Evolutionary conservation across 2,113 vertebrate genomes (phyloP).

Genomic region (Scartelaos histophorus): DNA sequence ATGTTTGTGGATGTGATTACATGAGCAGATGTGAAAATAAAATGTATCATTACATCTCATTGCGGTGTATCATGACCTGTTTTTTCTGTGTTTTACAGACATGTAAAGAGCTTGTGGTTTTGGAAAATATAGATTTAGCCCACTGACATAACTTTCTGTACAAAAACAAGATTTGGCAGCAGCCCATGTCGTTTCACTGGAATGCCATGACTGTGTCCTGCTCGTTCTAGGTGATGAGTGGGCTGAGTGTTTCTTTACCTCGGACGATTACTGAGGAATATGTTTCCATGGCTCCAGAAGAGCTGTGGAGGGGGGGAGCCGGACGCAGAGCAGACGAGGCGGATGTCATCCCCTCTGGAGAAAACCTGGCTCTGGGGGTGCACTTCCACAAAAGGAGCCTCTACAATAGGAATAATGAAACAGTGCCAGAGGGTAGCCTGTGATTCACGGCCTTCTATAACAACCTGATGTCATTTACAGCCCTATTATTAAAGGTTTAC

Average conservation of each 20-base stretch:
- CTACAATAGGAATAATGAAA: conserved; percentile 60
- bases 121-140: conserved; percentile 2
- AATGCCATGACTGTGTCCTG: conserved; percentile 47
- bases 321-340: conserved; percentile 80
- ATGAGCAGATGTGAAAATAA: conserved; percentile 42
- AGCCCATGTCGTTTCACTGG: conserved; percentile 35
- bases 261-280: conserved; percentile 68
- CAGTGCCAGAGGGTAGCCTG: conserved; percentile 27
- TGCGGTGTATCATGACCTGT: conserved; percentile 22
- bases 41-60: conserved; percentile 23
- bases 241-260: conserved; percentile 69
- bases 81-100: conserved; percentile 22
- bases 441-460: conserved; percentile 41
- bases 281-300: conserved; percentile 83
- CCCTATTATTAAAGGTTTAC: conserved; percentile 34
- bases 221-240: conserved; percentile 63
- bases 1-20: conserved; percentile 46
- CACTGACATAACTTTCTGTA: conserved; percentile 29
- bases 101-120: conserved; percentile 22
- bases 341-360: conserved; percentile 80
- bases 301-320: conserved; percentile 80
- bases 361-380: conserved; percentile 75
- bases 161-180: conserved; percentile 54
- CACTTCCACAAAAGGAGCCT: conserved; percentile 82
- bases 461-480: conserved; percentile 56